A percentile compares a stretch with the other conserved stretches of the same genome.
Evolutionary conservation across 2,113 vertebrate species (phyloP).

Genomic region (Pseudopipra pipra): DNA sequence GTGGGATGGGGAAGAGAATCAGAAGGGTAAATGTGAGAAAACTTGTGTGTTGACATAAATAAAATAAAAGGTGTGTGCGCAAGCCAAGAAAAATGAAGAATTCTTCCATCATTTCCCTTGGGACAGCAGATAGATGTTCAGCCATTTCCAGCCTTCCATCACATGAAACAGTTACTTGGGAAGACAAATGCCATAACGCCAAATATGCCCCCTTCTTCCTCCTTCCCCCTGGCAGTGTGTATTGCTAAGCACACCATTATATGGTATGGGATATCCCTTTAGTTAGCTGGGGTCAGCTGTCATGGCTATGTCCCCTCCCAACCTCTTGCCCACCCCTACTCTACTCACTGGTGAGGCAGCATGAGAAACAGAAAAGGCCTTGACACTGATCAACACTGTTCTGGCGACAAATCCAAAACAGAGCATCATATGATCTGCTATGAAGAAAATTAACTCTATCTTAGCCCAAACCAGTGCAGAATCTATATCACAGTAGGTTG

Average conservation of each 20-base stretch:
- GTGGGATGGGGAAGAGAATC: neutral
- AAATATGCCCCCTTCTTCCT: neutral
- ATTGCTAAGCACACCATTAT: neutral
- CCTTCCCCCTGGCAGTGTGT: neutral
- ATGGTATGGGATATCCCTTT: neutral
- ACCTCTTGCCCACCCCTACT: neutral
- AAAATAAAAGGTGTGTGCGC: neutral
- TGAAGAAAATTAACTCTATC: neutral
- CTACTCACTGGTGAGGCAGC: neutral
- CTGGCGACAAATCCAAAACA: neutral
- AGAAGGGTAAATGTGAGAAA: neutral
- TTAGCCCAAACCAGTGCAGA: neutral
- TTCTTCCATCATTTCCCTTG: neutral
- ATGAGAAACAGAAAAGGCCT: neutral
- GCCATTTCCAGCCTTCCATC: neutral
- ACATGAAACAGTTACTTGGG: neutral
- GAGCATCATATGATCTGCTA: neutral
- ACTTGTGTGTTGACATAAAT: neutral
- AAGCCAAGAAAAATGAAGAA: neutral
- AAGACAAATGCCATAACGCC: neutral
- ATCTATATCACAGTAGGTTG: neutral
- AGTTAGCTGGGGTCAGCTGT: neutral
- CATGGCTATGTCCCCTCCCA: neutral
- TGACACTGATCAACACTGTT: neutral
- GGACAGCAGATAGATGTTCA: neutral